Base-by-base conservation (phyloP, 2,888 invertebrate species). In the Oligia latruncula region DNA sequence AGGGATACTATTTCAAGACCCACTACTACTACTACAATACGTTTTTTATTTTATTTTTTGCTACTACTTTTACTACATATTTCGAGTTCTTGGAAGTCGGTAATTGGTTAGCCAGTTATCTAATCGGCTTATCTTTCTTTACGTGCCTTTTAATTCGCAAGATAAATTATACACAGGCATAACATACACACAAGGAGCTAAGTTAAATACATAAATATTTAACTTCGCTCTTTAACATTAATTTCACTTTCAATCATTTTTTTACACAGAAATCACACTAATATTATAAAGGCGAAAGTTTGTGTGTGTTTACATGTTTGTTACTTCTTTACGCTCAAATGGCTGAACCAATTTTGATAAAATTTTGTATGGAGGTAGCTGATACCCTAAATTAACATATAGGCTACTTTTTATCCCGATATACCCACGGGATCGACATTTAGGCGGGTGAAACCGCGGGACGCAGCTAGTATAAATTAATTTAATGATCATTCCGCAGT, bases 401-500 rank as follows among this genome's bases (percentile, higher is more conserved):
- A 29, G 29, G 29, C 29, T 29, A 29, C 29, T 29, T 29, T 29
- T 29, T 29, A 29, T 29, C 29, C 29, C 29, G 29, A 29, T 29
- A 29, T 29, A 29, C 29, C 29, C 29, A 29, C 29, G 29, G 29
- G 29, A 29, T 29, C 29, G 29, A 29, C 29, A 29, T 29, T 29
- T 29, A 29, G 0, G 29, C 29, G 29, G 29, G 29, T 29, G 29
- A 29, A 29, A 29, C 29, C 29, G 0, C 29, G 29, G 29, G 29
- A 29, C 29, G 29, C 29, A 29, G 29, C 29, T 29, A 29, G 29
- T 58, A 35, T 43, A 15, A 76, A n/a, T 74, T 20, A 9, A 43
- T 49, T 11, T 29, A 35, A 35, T 11, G 40, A 40, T 65, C 46
- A n/a, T 70, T n/a, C 17, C 15, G 52, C 67, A 87, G 67, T 71